These are phyloP conservation scores for Ophioninae sp. DNA, from an alignment of 2,888 invertebrate genomes.

Conservation along the genomic window DNA sequence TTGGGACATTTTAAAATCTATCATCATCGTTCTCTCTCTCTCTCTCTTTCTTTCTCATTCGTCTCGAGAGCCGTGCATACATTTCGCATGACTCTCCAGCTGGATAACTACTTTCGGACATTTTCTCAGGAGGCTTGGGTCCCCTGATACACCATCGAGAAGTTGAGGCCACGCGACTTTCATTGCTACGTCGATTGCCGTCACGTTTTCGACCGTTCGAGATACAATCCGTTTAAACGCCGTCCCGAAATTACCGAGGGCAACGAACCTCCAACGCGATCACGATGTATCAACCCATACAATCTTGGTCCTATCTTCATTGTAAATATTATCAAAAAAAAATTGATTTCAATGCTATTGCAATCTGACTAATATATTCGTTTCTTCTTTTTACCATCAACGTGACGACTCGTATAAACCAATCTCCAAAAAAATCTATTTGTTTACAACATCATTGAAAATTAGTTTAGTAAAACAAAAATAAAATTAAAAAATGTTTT, in stretches of 20 bases:
- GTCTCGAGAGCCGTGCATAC: slow-evolving; percentile 51
- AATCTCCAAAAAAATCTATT: too few species aligned
- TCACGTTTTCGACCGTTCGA: slow-evolving; percentile 30
- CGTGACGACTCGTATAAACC: too few species aligned
- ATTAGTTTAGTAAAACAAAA: too few species aligned
- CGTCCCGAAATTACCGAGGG: slow-evolving; percentile 24
- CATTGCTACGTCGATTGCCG: slow-evolving; percentile 5
- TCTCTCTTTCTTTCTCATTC: slow-evolving; percentile 25
- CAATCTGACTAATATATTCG: too few species aligned
- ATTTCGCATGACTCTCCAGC: slow-evolving; percentile 56
- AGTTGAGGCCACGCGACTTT: slow-evolving; percentile 7
- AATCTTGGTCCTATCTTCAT: neutral
- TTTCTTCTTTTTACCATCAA: too few species aligned
- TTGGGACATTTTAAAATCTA: too few species aligned
- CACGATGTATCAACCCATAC: neutral
- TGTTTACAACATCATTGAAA: too few species aligned
- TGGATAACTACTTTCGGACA: slow-evolving; percentile 56
- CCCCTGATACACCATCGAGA: slow-evolving; percentile 11
- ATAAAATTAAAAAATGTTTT: neutral
- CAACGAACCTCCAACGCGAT: slow-evolving; percentile 30
- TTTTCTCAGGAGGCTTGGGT: slow-evolving; percentile 53
- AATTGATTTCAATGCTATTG: neutral
- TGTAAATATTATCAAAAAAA: neutral
- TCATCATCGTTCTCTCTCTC: slow-evolving; percentile 9
- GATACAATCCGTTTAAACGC: slow-evolving; percentile 23